These are phyloP conservation scores for Aix galericulata DNA, from an alignment of 2,113 vertebrate species.

Conservation along the genomic window DNA sequence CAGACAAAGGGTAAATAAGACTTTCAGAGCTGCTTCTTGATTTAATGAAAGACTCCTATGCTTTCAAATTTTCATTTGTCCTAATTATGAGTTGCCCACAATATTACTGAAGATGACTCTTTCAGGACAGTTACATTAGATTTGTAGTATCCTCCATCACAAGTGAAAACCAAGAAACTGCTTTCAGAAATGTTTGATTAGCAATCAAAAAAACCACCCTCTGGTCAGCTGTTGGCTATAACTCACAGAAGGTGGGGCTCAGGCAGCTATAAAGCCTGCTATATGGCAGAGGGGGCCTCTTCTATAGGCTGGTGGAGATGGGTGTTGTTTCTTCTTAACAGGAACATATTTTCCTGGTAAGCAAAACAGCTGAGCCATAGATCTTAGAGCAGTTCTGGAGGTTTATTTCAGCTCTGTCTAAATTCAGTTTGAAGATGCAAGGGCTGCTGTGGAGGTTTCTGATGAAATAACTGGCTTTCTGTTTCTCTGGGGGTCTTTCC, in stretches of 20 bases:
- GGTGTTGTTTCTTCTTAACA: background rate
- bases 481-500: background rate
- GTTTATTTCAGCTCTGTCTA: background rate
- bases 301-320: background rate
- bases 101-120: background rate
- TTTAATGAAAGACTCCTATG: background rate
- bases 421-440: background rate
- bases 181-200: background rate
- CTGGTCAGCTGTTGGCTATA: background rate
- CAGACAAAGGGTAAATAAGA: background rate
- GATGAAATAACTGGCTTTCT: background rate
- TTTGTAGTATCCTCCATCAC: background rate
- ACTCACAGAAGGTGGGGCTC: background rate
- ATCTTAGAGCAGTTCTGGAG: rapidly evolving
- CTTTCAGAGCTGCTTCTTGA: background rate
- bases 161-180: background rate
- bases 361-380: too few species aligned
- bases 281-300: rapidly evolving
- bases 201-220: background rate
- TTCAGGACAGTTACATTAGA: rapidly evolving
- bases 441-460: background rate
- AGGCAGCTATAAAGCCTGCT: background rate
- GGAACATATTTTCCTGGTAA: background rate
- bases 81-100: background rate
- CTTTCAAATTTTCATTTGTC: background rate